Percentiles rank a stretch among this genome's conserved stretches.
Conservation (phyloP, 2,888 invertebrate genomes). For the Disparrhopalites patrizii region DNA sequence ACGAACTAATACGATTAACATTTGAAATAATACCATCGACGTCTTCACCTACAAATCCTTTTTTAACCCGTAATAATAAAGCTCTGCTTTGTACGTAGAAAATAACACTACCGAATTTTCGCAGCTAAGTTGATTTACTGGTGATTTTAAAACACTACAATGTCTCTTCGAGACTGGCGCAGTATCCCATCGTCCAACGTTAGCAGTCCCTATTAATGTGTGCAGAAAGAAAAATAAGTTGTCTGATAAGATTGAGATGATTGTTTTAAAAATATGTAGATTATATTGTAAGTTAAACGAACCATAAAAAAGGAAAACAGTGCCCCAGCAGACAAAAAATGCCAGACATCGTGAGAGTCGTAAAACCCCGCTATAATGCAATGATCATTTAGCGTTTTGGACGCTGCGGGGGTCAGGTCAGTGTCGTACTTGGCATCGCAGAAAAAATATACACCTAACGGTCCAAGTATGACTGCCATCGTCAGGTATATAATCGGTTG, state of each 20-base stretch:
- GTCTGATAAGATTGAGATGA: background rate
- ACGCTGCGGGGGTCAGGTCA: slow-evolving; percentile 54
- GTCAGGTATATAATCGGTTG: slow-evolving; percentile 19
- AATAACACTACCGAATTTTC: too few relatives aligned
- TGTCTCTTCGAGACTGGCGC: slow-evolving; percentile 3
- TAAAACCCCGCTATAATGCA: slow-evolving; percentile 55
- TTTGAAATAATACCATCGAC: too few relatives aligned
- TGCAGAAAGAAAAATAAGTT: background rate
- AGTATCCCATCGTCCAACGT: slow-evolving; percentile 24
- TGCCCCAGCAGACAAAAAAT: slow-evolving; percentile 53
- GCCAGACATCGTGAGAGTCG: slow-evolving; percentile 57
- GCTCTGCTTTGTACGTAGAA: too few relatives aligned
- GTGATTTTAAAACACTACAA: slow-evolving; percentile 27
- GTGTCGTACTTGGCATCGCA: slow-evolving; percentile 53
- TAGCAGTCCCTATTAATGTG: slow-evolving; percentile 21
- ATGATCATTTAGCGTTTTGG: slow-evolving; percentile 53
- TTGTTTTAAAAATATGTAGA: slow-evolving; percentile 14
- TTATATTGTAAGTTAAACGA: background rate
- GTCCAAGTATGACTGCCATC: slow-evolving; percentile 50
- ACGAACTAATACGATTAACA: too few relatives aligned
- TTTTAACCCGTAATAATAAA: too few relatives aligned
- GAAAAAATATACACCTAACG: slow-evolving; percentile 54
- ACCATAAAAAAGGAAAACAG: slow-evolving; percentile 55
- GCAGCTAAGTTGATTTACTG: too few relatives aligned
- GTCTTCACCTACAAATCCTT: too few relatives aligned